Evolutionary conservation across 2,888 invertebrate genomes (phyloP), one percentile per base, ranked within the genome.

Genomic region (Leucoma salicis): DNA sequence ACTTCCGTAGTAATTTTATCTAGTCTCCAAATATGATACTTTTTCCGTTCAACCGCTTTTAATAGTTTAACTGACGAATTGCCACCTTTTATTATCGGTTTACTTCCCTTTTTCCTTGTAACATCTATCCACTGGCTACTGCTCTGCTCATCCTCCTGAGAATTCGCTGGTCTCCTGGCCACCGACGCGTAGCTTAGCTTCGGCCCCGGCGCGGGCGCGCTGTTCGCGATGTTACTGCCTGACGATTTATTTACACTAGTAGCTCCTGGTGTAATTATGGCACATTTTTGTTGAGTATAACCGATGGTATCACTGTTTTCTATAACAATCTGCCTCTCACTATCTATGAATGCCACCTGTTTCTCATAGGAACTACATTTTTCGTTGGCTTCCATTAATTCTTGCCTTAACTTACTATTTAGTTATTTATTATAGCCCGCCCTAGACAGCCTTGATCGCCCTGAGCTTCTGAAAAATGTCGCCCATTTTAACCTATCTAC

Each of bases 21-120:
- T 11, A 46, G 8, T 14, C 35, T 46, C 42, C 46, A 46, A 0
- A 42, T 21, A 35, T 46, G 38, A 15, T 10, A 46, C 15, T 42
- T 39, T 4, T 28, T 31, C 3, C 46, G 38, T 38, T 46, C 41
- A 3, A 42, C 35, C 1, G 38, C 46, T n/a, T 41, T 46, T 12
- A 46, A 21, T 2, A 8, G 31, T 13, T 6, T 10, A 15, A 27
- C n/a, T 14, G 40, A 41, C 14, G 25, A 18, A 6, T 31, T n/a
- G 6, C 37, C 40, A n/a, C 45, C 45, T 34, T 14, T 45, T n/a
- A n/a, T 34, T 27, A 40, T 14, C 5, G 37, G 31, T 7, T 40
- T 37, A 7, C 14, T 32, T 4, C 27, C 34, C 28, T 21, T 46
- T 4, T 18, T 27, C 2, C 24, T 44, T 18, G 2, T 27, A 8